Base-by-base conservation (phyloP, 2,888 invertebrate genomes). In the Amblyteles armatorius region DNA sequence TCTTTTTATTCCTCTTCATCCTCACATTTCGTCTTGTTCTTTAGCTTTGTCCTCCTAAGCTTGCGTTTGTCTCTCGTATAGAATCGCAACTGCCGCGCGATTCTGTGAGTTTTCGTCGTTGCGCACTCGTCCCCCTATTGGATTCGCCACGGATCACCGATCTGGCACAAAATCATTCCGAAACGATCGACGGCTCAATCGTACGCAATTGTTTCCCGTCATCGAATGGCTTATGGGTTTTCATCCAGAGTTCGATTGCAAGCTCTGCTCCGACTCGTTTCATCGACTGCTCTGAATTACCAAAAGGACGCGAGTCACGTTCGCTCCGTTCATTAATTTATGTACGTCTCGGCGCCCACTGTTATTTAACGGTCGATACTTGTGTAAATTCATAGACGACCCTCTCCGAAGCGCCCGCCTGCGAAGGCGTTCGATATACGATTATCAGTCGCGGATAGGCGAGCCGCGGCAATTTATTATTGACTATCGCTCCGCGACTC, bases 101-200 rank as follows among this genome's bases (percentile, higher is more conserved):
- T 29, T 33, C 33, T 33, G 60, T 33, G 60, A 16, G 29, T 29
- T 60, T 60, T 60, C 7, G 26, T 29, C 16, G 3, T 33, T 16
- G 13, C 29, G n/a, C 60, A 60, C 60, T 16, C 4, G 33, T 1
- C 11, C 2, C 6, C 0, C 29, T 19, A n/a, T 16, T 4, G 16
- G 16, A 60, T 60, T 60, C 29, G 33, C 26, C 79, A 67, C 33
- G 33, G 22, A 50, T 55, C 50, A n/a, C 11, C 29, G 50, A 79
- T 79, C 72, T 85, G 36, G 79, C 67, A 63, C 82, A 73, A 77
- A 63, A 82, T 79, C 71, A 80, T 82, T 79, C 48, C 68, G 16
- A 29, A 29, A 16, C 68, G 68, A 82, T 85, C 55, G 74, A 71
- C 76, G 26, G 22, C 7, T 71, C 72, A 79, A 82, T 82, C 72